phyloP scores from a whole-genome alignment of 2,797 vertebrate species.

The Acanthornis magna region DNA sequence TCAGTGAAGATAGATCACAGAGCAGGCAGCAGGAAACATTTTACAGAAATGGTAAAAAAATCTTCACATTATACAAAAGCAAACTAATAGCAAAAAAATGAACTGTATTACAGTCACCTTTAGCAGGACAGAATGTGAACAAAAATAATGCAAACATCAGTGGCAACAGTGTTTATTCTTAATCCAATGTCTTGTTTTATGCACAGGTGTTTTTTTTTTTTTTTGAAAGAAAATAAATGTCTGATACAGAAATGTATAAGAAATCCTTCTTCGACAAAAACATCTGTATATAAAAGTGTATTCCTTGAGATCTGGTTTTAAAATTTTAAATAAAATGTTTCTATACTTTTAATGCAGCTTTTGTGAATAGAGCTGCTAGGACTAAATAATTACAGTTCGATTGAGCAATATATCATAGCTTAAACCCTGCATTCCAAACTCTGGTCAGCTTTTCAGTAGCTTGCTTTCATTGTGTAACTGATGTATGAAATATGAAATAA shows the following conservation, averaged over 20 bases:
- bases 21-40: background rate
- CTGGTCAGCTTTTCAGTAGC: background rate
- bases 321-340: background rate
- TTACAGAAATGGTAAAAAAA: background rate
- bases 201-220: background rate
- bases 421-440: background rate
- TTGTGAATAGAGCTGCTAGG: background rate
- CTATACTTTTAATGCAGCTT: background rate
- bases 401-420: background rate
- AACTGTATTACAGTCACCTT: background rate
- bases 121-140: background rate
- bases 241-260: background rate
- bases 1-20: background rate
- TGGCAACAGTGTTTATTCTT: background rate
- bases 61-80: background rate
- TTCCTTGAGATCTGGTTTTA: background rate
- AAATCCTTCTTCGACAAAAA: background rate
- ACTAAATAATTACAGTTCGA: background rate
- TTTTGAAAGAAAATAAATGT: background rate
- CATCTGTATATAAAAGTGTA: background rate
- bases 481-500: background rate
- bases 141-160: background rate
- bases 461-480: background rate
- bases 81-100: background rate
- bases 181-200: background rate